These are phyloP conservation scores for Neomorphus geoffroyi DNA, from an alignment of 2,797 vertebrate genomes.

Conservation along the genomic window DNA sequence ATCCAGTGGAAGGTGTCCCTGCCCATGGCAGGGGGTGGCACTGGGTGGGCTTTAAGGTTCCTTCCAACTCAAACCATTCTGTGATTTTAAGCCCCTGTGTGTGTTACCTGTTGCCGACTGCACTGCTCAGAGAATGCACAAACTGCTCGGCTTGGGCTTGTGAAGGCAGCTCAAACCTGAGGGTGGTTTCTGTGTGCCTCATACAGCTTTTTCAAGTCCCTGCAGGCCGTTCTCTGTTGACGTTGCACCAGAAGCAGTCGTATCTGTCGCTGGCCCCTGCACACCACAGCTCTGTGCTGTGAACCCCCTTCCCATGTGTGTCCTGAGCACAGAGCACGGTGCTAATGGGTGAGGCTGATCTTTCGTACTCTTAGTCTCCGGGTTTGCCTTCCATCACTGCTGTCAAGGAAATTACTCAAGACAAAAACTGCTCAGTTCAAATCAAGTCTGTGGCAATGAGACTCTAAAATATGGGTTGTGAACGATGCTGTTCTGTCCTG, in stretches of 20 bases:
- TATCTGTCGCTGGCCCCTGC: too few relatives aligned
- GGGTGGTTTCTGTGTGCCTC: too few relatives aligned
- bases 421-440: not conserved
- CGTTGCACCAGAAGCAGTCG: too few relatives aligned
- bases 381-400: not conserved
- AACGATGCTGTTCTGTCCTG: not conserved
- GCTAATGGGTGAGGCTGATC: not conserved
- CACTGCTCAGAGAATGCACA: not conserved
- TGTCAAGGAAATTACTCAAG: not conserved
- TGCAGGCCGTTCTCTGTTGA: too few relatives aligned
- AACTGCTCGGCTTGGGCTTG: not conserved
- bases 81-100: not conserved
- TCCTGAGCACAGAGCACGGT: accelerated
- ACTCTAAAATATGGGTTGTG: not conserved
- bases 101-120: accelerated
- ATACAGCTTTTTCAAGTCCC: too few relatives aligned
- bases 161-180: not conserved
- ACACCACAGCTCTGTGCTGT: too few relatives aligned
- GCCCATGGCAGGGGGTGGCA: too few relatives aligned
- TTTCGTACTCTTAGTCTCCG: not conserved
- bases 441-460: not conserved
- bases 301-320: not conserved
- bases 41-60: too few relatives aligned
- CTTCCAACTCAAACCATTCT: too few relatives aligned
- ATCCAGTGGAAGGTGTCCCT: too few relatives aligned